Evolutionary conservation across 2,888 invertebrate genomes (phyloP).

Genomic region (Podabrus alpinus): DNA sequence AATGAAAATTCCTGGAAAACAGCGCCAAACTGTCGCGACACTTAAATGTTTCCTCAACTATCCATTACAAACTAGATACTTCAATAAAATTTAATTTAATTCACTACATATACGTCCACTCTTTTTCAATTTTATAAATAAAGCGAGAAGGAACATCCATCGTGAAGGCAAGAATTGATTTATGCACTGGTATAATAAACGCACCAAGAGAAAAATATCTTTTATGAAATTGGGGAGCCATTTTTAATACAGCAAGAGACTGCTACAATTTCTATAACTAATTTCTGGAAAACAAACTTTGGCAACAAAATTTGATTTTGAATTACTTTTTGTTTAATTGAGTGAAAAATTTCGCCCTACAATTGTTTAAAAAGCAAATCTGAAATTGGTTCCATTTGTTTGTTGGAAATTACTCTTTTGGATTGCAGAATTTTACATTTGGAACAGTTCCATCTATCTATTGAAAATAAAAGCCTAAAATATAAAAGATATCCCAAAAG

Average conservation of each 20-base stretch:
- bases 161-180: conserved; percentile 8
- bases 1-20: conserved; percentile 38
- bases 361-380: not conserved
- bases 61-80: conserved; percentile 46
- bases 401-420: not conserved
- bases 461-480: not conserved
- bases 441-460: not conserved
- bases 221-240: conserved; percentile 6
- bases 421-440: not conserved
- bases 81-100: conserved; percentile 47
- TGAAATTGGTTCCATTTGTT: not conserved
- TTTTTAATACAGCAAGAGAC: not conserved
- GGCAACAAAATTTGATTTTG: not conserved
- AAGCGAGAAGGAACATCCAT: not conserved
- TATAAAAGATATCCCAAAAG: not conserved
- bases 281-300: not conserved
- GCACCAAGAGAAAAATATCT: conserved; percentile 9
- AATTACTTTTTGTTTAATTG: not conserved
- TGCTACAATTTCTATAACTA: conserved; percentile 5
- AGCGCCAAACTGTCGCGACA: conserved; percentile 55
- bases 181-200: conserved; percentile 3
- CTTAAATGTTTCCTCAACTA: conserved; percentile 51
- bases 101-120: conserved; percentile 30
- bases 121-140: not conserved
- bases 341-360: not conserved